Conservation (phyloP, 2,888 invertebrate species). For the Eremobia ochroleuca region DNA sequence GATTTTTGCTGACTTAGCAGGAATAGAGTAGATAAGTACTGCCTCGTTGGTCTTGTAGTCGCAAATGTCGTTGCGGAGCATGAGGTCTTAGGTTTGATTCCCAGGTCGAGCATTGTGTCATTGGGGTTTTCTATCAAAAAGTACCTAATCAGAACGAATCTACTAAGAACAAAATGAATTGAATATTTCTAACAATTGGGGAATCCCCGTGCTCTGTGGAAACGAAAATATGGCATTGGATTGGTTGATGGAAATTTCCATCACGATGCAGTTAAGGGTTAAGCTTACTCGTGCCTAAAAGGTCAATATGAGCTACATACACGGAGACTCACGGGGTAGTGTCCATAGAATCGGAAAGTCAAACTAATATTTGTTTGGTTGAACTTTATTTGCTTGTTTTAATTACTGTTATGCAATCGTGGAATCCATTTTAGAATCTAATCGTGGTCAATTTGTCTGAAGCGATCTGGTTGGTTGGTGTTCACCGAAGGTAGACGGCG, state of each 20-base stretch:
- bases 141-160: no score
- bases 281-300: constrained; percentile 28
- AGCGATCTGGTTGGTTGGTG: not conserved
- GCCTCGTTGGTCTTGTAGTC: not conserved
- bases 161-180: no score
- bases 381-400: constrained; percentile 45
- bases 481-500: constrained; percentile 73
- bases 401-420: constrained; percentile 26
- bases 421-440: constrained; percentile 23
- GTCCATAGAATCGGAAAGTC: constrained; percentile 24
- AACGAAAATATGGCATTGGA: no score
- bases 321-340: not conserved
- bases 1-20: not conserved
- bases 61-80: not conserved
- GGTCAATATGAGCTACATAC: constrained; percentile 8
- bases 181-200: no score
- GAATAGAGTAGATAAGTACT: not conserved
- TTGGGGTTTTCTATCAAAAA: not conserved
- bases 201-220: no score
- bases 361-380: constrained; percentile 39
- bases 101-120: not conserved
- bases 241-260: no score
- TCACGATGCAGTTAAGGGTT: no score
- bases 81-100: not conserved
- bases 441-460: constrained; percentile 17